Conservation (phyloP, 2,797 vertebrate species). For the Pempheris klunzingeri region DNA sequence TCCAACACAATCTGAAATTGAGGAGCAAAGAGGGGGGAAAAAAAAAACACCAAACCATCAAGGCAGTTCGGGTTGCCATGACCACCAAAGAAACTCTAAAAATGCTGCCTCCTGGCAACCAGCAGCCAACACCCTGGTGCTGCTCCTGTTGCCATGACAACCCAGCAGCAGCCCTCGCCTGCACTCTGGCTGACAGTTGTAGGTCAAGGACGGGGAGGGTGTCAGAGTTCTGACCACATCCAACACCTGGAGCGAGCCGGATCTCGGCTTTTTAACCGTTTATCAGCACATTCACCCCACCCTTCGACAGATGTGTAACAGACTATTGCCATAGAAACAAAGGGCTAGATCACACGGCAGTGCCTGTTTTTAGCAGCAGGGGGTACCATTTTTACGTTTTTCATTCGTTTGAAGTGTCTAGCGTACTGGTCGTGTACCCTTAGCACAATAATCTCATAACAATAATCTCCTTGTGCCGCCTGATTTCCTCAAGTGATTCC, state of each 20-base stretch:
- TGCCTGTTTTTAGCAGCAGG: neutral
- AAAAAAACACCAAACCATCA: neutral
- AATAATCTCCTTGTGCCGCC: neutral
- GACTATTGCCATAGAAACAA: slow-evolving; percentile 11
- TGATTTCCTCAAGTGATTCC: neutral
- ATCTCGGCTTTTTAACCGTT: neutral
- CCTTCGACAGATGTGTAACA: neutral
- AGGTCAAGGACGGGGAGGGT: slow-evolving; percentile 52
- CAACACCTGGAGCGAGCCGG: slow-evolving; percentile 25
- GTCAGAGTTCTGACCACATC: slow-evolving; percentile 33
- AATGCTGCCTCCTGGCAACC: slow-evolving; percentile 7
- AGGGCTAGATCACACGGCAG: neutral
- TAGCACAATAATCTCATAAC: slow-evolving; percentile 4
- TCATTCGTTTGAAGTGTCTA: neutral
- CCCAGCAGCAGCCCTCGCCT: slow-evolving; percentile 49
- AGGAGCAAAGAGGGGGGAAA: too few relatives aligned
- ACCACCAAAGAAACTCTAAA: slow-evolving; percentile 34
- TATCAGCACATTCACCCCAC: neutral
- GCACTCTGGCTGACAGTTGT: slow-evolving; percentile 45
- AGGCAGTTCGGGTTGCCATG: neutral
- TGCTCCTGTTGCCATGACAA: slow-evolving; percentile 64
- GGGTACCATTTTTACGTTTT: slow-evolving; percentile 3
- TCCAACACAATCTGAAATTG: slow-evolving; percentile 10
- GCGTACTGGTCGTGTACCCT: neutral
- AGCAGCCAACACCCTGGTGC: slow-evolving; percentile 49